Evolutionary conservation across 2,888 invertebrate species (phyloP), one percentile per base, ranked within the genome.

Genomic region (Meganola albula): DNA sequence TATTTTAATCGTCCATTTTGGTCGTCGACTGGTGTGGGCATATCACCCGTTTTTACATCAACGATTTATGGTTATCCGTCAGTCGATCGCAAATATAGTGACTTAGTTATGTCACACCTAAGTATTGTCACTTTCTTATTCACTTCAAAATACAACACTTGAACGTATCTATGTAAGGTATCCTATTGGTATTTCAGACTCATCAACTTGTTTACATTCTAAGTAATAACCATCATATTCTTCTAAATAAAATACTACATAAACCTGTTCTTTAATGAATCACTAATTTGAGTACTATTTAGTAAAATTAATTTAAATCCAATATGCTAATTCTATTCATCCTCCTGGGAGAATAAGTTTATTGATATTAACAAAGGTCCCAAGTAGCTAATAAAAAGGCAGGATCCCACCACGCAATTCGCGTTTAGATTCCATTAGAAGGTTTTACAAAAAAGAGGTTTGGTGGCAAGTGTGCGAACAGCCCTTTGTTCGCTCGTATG

Each of bases 401-500:
- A 50, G 60, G 63, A 64, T 74, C 70, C 64, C 71, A 77, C 73
- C 74, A 67, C 66, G 70, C 58, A 72, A 72, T 71, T 65, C 73
- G 73, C 74, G 70, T 69, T 74, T 71, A 75, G 73, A 74, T 74
- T 74, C 66, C 62, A 60, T 63, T 65, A 53, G 61, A 63, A 71
- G 69, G 69, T 64, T 62, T 50, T 42, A 61, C 76, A 74, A 80
- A 82, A 80, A 74, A 53, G 44, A 37, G 34, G 68, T 69, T 74
- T 78, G 76, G 74, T 75, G 59, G 48, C 42, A 58, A 70, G 62
- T 82, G 83, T 82, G 82, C 77, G 84, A 84, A 82, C 72, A 43
- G 53, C 52, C 71, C 63, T 75, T 78, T 76, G 74, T 76, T 63
- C 62, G 53, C 33, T 39, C 62, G 46, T 64, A 64, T 64, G 64